phyloP scores from a whole-genome alignment of 2,113 vertebrate genomes.

The Pipra filicauda region DNA sequence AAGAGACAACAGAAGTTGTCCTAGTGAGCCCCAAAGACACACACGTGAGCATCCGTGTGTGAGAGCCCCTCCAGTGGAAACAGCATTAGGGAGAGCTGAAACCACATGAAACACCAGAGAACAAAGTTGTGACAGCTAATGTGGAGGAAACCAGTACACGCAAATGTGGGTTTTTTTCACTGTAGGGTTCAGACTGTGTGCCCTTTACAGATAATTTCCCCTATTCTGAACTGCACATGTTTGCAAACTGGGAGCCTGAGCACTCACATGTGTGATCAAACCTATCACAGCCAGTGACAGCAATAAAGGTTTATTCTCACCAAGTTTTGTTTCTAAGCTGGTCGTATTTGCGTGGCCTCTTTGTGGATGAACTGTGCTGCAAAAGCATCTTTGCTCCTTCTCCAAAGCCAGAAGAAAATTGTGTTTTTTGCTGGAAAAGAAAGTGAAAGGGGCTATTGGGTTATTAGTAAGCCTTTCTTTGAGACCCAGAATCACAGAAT shows the following conservation, averaged over 20 bases:
- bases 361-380: not conserved
- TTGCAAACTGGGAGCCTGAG: not conserved
- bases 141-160: not conserved
- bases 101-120: not conserved
- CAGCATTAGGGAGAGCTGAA: not conserved
- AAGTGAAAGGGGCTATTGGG: not conserved
- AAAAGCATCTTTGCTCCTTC: not conserved
- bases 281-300: rapidly evolving
- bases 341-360: not conserved
- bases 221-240: not conserved
- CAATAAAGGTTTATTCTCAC: not conserved
- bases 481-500: not conserved
- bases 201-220: not conserved
- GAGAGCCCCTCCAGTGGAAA: not conserved
- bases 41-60: rapidly evolving
- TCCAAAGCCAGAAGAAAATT: not conserved
- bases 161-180: not conserved
- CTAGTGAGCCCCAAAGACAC: not conserved
- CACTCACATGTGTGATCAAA: not conserved
- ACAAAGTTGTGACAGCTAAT: not conserved
- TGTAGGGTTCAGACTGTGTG: not conserved
- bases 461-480: not conserved
- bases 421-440: not conserved
- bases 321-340: not conserved
- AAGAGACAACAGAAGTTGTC: not conserved